A percentile compares a stretch with the other conserved stretches of the same genome.
These are phyloP conservation scores for crab-eating macaque (Macaca fascicularis) DNA, from an alignment of 2,113 vertebrate species.

Conservation along the genomic window DNA sequence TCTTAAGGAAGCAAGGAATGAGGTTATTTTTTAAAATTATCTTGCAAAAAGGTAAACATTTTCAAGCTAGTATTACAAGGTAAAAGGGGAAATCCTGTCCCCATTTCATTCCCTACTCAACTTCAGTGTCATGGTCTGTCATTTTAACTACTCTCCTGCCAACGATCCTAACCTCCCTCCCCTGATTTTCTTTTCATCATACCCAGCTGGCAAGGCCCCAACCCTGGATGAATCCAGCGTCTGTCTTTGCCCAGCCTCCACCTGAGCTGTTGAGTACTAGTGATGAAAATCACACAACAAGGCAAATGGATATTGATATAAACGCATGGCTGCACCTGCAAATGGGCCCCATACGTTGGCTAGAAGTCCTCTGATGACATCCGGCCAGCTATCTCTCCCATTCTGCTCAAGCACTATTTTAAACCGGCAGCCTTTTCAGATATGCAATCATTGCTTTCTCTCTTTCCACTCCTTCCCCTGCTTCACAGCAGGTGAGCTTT, in stretches of 20 bases:
- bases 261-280: constrained; percentile 59
- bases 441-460: background rate
- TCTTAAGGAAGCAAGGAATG: background rate
- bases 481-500: background rate
- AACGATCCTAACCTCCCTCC: background rate
- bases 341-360: background rate
- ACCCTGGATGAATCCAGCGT: constrained; percentile 44
- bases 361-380: background rate
- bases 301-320: background rate
- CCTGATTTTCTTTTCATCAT: constrained; percentile 50
- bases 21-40: background rate
- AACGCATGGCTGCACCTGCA: constrained; percentile 23
- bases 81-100: constrained; percentile 13
- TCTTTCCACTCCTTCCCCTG: background rate
- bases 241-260: constrained; percentile 57
- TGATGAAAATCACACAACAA: constrained; percentile 51
- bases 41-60: constrained; percentile 1
- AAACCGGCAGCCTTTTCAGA: background rate
- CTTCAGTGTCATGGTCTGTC: constrained; percentile 27
- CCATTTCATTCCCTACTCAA: background rate
- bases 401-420: background rate
- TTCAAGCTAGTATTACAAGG: background rate
- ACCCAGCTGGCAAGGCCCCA: background rate
- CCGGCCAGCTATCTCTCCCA: background rate
- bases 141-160: constrained; percentile 17